A percentile compares a stretch with the other conserved stretches of the same genome.
Conservation (phyloP, 2,113 vertebrate genomes). For the Melanotaenia duboulayi region DNA sequence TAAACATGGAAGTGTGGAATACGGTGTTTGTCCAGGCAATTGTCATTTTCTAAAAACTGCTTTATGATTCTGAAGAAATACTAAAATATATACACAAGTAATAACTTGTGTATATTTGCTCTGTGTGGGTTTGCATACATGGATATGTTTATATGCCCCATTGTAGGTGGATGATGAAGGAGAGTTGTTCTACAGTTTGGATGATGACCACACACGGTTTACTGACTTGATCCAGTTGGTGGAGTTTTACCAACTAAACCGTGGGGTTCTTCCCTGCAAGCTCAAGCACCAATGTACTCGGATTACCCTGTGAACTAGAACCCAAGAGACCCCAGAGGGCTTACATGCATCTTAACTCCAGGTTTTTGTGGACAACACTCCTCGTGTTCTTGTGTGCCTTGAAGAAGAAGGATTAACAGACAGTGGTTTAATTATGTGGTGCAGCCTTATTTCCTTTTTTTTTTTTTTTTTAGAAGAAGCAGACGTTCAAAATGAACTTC, state of each 20-base stretch:
- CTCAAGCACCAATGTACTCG: conserved; percentile 94
- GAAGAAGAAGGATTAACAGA: conserved; percentile 55
- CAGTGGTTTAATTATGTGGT: conserved; percentile 27
- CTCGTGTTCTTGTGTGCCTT: conserved; percentile 75
- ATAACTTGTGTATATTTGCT: background rate
- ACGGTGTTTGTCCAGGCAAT: too few species aligned
- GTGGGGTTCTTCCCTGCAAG: conserved; percentile 93
- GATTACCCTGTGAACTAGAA: conserved; percentile 86
- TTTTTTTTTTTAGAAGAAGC: conserved; percentile 22
- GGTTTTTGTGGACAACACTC: conserved; percentile 57
- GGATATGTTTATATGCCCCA: conserved; percentile 6
- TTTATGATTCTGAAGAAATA: too few species aligned
- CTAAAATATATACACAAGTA: too few species aligned
- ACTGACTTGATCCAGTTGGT: conserved; percentile 97
- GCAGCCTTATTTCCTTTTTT: conserved; percentile 26
- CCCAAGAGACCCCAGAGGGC: conserved; percentile 25
- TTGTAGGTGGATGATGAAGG: conserved; percentile 92
- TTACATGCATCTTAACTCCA: conserved; percentile 56
- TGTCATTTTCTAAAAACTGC: too few species aligned
- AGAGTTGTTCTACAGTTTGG: conserved; percentile 91
- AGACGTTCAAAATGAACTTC: conserved; percentile 24
- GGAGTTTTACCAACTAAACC: conserved; percentile 98
- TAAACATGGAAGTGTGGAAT: too few species aligned
- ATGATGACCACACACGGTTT: conserved; percentile 95
- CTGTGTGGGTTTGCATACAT: conserved; percentile 1